Percentiles rank a stretch among this genome's conserved stretches.
Evolutionary conservation across 1,140 invertebrate species (phyloP).

Genomic region (Saccostrea cuccullata): DNA sequence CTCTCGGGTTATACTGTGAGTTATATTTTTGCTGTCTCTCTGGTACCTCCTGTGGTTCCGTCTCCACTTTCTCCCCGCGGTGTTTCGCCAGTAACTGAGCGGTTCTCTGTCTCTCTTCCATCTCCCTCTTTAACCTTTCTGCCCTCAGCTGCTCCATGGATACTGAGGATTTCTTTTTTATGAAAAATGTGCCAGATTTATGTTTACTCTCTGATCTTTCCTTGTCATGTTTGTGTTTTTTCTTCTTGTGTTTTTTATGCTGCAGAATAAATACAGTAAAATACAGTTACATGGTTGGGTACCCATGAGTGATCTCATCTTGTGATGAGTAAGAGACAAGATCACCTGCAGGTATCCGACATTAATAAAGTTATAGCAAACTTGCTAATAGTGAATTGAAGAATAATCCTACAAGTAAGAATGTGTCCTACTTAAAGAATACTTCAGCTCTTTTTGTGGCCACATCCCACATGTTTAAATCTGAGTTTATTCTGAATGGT

Average conservation of each 20-base stretch:
- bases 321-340: no score
- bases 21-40: conserved; percentile 88
- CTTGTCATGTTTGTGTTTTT: conserved; percentile 74
- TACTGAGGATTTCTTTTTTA: background rate
- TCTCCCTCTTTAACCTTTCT: conserved; percentile 89
- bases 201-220: conserved; percentile 52
- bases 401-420: no score
- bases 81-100: conserved; percentile 85
- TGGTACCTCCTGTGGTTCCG: conserved; percentile 57
- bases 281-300: background rate
- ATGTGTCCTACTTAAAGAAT: no score
- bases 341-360: no score
- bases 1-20: conserved; percentile 96
- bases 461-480: no score
- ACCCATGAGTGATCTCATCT: no score
- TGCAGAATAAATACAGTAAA: conserved; percentile 42
- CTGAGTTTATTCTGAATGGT: no score
- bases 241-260: conserved; percentile 59
- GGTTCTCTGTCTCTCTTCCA: conserved; percentile 85
- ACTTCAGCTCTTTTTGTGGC: no score
- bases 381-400: background rate
- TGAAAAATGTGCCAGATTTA: conserved; percentile 55
- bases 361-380: no score
- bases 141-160: conserved; percentile 87
- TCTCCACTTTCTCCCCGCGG: conserved; percentile 79